A percentile compares a stretch with the other conserved stretches of the same genome.
Evolutionary conservation across 2,797 vertebrate species (phyloP).

Genomic region (Eupleurogrammus muticus): DNA sequence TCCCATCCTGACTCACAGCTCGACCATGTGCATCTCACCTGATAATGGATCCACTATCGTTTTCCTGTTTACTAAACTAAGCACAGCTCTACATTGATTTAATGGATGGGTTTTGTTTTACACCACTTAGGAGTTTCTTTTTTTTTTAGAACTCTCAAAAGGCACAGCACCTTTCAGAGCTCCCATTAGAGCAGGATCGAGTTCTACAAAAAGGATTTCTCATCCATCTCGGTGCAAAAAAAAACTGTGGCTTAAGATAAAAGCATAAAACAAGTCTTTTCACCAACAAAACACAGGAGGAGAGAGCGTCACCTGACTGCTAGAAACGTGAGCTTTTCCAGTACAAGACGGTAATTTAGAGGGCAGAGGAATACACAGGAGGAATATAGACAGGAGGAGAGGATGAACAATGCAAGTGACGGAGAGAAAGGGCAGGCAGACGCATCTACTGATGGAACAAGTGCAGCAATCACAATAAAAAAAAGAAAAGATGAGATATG

Average conservation of each 20-base stretch:
- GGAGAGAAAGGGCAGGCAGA: constrained; percentile 28
- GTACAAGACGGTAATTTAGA: constrained; percentile 34
- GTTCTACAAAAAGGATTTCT: constrained; percentile 22
- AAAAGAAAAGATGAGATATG: constrained; percentile 40
- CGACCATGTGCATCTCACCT: constrained; percentile 49
- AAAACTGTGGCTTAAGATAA: constrained; percentile 10
- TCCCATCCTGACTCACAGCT: constrained; percentile 42
- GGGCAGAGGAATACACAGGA: constrained; percentile 32
- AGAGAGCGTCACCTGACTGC: neutral
- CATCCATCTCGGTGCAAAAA: constrained; percentile 20
- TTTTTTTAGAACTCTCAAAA: constrained; percentile 55
- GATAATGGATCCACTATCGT: constrained; percentile 22
- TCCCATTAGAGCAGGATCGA: constrained; percentile 42
- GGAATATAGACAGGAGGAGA: constrained; percentile 41
- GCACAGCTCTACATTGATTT: constrained; percentile 34
- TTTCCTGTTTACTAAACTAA: constrained; percentile 28
- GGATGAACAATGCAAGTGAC: constrained; percentile 44
- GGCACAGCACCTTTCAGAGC: constrained; percentile 35
- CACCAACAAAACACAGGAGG: constrained; percentile 10
- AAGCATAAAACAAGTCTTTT: constrained; percentile 5
- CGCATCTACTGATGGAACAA: constrained; percentile 32
- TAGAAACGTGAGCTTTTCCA: constrained; percentile 31
- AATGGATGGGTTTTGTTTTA: constrained; percentile 50
- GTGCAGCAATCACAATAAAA: constrained; percentile 16
- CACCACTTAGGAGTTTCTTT: constrained; percentile 45